phyloP scores from a whole-genome alignment of 2,888 invertebrate genomes.

The Meta bourneti region DNA sequence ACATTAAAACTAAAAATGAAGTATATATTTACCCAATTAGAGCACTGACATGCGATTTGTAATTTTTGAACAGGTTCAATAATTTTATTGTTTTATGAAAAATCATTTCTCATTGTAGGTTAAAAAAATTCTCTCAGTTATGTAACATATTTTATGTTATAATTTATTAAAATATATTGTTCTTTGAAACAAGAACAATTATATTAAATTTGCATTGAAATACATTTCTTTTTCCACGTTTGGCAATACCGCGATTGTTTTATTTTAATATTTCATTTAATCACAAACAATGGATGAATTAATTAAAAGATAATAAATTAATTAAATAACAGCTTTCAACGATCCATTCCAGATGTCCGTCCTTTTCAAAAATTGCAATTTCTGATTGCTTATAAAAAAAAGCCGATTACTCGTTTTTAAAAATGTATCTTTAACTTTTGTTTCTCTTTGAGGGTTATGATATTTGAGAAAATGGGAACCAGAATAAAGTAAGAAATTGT shows the following conservation, averaged over 20 bases:
- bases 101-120: no score
- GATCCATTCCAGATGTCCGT: slow-evolving; percentile 31
- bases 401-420: neutral
- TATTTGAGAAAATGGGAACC: slow-evolving; percentile 57
- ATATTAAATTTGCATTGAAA: neutral
- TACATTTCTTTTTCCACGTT: neutral
- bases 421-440: slow-evolving; percentile 4
- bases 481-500: slow-evolving; percentile 60
- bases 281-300: slow-evolving; percentile 51
- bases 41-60: no score
- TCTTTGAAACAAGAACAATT: neutral
- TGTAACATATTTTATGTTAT: no score
- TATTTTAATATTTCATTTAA: slow-evolving; percentile 34
- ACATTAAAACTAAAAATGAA: no score
- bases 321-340: slow-evolving; percentile 12
- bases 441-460: slow-evolving; percentile 16
- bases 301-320: slow-evolving; percentile 38
- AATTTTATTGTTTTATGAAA: no score
- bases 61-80: no score
- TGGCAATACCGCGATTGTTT: slow-evolving; percentile 60
- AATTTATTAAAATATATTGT: no score
- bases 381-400: neutral
- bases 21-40: no score
- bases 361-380: neutral
- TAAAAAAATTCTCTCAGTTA: no score